Evolutionary conservation across 1,140 invertebrate species (phyloP).

Genomic region (Rhizoglyphus robini): DNA sequence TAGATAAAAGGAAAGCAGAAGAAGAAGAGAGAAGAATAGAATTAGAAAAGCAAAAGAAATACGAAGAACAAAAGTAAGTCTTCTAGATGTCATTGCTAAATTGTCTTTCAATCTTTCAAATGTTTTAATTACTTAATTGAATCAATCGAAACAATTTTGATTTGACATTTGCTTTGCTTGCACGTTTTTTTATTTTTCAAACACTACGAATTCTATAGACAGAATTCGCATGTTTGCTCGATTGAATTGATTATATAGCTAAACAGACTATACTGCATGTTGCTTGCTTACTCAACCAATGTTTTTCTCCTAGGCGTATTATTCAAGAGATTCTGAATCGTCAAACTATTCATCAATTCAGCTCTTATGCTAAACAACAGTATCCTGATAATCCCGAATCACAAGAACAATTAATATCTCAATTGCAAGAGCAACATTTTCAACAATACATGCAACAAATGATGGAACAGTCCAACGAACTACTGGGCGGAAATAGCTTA

Average conservation of each 20-base stretch:
- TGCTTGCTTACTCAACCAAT: neutral
- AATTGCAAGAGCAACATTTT: conserved; percentile 93
- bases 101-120: neutral
- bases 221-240: neutral
- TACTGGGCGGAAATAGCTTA: neutral
- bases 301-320: conserved; percentile 45
- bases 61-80: conserved; percentile 35
- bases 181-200: neutral
- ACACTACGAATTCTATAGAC: neutral
- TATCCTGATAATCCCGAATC: conserved; percentile 82
- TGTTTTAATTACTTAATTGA: neutral
- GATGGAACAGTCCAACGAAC: conserved; percentile 1
- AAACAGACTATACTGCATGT: too few species aligned
- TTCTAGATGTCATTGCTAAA: neutral
- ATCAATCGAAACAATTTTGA: too few species aligned
- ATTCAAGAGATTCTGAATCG: conserved; percentile 92
- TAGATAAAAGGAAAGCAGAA: conserved; percentile 42
- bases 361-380: conserved; percentile 85
- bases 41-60: conserved; percentile 33
- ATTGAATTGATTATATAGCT: neutral
- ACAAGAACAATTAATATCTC: conserved; percentile 77
- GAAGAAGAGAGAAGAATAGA: conserved; percentile 32
- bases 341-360: conserved; percentile 88
- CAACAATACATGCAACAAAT: conserved; percentile 81
- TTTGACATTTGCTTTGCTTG: too few species aligned